A percentile compares a stretch with the other conserved stretches of the same genome.
phyloP scores from a whole-genome alignment of 2,113 vertebrate genomes.

The Oryzias celebensis region DNA sequence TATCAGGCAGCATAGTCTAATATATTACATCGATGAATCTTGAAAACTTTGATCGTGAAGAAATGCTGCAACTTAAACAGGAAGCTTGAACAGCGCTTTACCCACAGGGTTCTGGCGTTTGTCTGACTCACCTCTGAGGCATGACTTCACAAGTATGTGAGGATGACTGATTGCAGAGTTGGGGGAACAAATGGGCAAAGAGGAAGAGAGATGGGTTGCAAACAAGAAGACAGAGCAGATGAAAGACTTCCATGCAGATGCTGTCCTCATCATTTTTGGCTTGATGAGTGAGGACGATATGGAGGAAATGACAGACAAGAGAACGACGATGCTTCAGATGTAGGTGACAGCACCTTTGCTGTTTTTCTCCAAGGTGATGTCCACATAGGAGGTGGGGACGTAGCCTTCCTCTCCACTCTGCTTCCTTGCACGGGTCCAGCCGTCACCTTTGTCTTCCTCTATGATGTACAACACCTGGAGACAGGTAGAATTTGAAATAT shows the following conservation, averaged over 20 bases:
- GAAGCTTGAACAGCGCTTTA: slow-evolving; percentile 34
- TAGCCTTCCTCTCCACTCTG: slow-evolving; percentile 97
- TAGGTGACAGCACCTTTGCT: slow-evolving; percentile 99
- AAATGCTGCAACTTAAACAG: slow-evolving; percentile 14
- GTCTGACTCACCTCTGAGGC: slow-evolving; percentile 40
- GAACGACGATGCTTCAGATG: slow-evolving; percentile 82
- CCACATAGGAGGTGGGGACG: slow-evolving; percentile 97
- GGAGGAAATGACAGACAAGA: slow-evolving; percentile 29
- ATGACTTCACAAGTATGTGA: slow-evolving; percentile 22
- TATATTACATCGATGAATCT: slow-evolving; percentile 52
- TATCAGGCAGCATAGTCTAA: slow-evolving; percentile 5
- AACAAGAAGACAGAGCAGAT: not conserved
- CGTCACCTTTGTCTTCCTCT: slow-evolving; percentile 98
- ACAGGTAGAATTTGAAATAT: not conserved
- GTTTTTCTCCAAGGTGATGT: slow-evolving; percentile 97
- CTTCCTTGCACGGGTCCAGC: slow-evolving; percentile 95
- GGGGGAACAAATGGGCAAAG: slow-evolving; percentile 35
- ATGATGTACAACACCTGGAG: slow-evolving; percentile 88
- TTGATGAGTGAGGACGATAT: slow-evolving; percentile 3
- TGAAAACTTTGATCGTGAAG: slow-evolving; percentile 53
- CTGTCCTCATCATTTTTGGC: slow-evolving; percentile 13
- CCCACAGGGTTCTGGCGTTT: not conserved
- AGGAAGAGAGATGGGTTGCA: slow-evolving; percentile 19
- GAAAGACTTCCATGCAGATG: slow-evolving; percentile 50
- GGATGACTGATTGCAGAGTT: slow-evolving; percentile 7